Percentiles rank a stretch among this genome's conserved stretches.
Conservation (phyloP, 2,888 invertebrate species). For the Cremastinae sp. region DNA sequence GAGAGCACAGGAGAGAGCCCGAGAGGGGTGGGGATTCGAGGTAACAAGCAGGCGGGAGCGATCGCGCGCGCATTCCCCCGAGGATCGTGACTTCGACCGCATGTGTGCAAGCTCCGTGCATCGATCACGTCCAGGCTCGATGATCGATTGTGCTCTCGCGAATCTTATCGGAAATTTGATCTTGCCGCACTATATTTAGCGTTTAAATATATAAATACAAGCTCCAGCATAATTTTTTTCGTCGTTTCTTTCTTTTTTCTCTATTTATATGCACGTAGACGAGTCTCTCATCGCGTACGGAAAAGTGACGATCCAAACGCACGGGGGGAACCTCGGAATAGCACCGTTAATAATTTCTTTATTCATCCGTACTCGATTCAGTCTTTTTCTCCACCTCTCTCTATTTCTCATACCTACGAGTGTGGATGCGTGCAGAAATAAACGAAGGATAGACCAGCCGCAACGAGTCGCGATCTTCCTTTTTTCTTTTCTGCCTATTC, state of each 20-base stretch:
- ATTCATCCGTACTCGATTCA: constrained; percentile 40
- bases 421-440: neutral
- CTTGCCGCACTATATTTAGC: constrained; percentile 58
- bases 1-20: neutral
- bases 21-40: constrained; percentile 1
- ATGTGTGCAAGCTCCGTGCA: constrained; percentile 62
- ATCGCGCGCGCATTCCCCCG: constrained; percentile 45
- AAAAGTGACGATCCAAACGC: constrained; percentile 48
- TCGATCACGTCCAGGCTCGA: constrained; percentile 71
- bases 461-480: neutral
- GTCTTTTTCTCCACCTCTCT: constrained; percentile 13
- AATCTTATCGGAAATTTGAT: constrained; percentile 72
- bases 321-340: constrained; percentile 30
- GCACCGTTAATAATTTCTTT: constrained; percentile 56
- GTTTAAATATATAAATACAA: constrained; percentile 12
- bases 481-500: constrained; percentile 37
- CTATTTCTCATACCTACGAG: constrained; percentile 19
- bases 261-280: constrained; percentile 1
- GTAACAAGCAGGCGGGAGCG: constrained; percentile 42
- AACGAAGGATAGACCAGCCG: constrained; percentile 24
- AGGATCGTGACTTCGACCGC: constrained; percentile 47
- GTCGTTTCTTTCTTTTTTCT: too few species aligned
- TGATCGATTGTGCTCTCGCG: constrained; percentile 71
- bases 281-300: constrained; percentile 46
- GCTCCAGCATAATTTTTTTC: neutral